Base-by-base conservation (phyloP, 2,888 invertebrate species). In the Saturnia pavonia region DNA sequence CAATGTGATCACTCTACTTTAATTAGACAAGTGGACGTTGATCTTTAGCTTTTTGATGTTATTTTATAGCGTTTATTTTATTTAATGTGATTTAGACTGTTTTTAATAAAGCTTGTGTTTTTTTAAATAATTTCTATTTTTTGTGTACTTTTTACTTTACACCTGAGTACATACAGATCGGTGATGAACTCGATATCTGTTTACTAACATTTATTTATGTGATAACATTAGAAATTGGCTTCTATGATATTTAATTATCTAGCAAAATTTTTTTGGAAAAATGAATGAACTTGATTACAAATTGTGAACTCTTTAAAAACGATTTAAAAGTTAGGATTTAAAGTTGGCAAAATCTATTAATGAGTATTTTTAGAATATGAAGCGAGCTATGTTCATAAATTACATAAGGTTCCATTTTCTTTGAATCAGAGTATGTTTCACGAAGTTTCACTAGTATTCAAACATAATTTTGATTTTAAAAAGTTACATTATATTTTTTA, bases 91-190 rank as follows among this genome's bases (percentile, higher is more conserved):
- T 88, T 87, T 91, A 91, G 92, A 94, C 91, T 93, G 91, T 87
- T 91, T 91, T 88, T 91, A 94, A 94, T 93, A 94, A 93, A 93
- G 93, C 94, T 94, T 93, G 91, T 88, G 84, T 89, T 91, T 91
- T 90, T 57, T 60, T 88, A 88, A 88, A 86, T 87, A 85, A 76
- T 80, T 79, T 82, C 82, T 86, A 81, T 86, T 88, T 88, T 89
- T 88, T 86, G 85, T 88, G 84, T 83, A 83, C 78, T 84, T 81
- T 83, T 84, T 78, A 77, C 75, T 79, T 81, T 79, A 81, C 79
- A 78, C 82, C 82, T 80, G 67, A 70, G 73, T 67, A 75, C 73
- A 71, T 68, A 81, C 78, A 78, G 84, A 85, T 87, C 91, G 88
- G 87, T 90, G 83, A 88, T 88, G 89, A 85, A 88, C 92, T 87